Evolutionary conservation across 2,113 vertebrate genomes (phyloP).

Genomic region (Sylvia atricapilla): DNA sequence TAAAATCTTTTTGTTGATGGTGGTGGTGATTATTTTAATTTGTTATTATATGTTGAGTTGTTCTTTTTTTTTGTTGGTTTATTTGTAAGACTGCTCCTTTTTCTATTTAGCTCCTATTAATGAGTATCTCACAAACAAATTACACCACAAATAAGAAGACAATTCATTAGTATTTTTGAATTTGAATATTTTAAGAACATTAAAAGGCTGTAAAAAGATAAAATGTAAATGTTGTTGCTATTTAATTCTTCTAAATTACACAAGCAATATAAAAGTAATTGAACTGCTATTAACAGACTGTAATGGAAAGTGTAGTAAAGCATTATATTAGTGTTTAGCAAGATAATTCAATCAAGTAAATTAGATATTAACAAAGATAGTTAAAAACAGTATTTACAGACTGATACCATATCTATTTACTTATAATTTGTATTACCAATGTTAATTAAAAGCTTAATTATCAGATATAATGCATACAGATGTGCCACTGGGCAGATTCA

Average conservation of each 20-base stretch:
- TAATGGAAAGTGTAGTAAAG: not conserved
- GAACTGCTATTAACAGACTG: constrained; percentile 30
- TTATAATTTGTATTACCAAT: not conserved
- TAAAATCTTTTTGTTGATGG: not conserved
- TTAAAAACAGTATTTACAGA: constrained; percentile 15
- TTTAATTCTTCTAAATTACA: constrained; percentile 39
- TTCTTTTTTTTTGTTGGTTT: not conserved
- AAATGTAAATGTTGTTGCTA: not conserved
- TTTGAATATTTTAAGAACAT: not conserved
- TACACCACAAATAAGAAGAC: not conserved
- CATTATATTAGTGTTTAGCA: constrained; percentile 34
- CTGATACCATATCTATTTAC: not conserved
- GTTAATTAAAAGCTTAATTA: constrained; percentile 42
- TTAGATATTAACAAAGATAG: constrained; percentile 14
- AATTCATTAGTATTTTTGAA: not conserved
- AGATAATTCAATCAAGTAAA: constrained; percentile 29
- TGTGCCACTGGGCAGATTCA: not conserved
- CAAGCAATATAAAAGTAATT: constrained; percentile 32
- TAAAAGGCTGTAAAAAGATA: not conserved
- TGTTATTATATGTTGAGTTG: not conserved
- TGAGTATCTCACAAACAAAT: not conserved
- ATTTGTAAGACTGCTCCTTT: not conserved
- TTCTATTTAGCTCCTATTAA: not conserved
- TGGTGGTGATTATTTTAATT: not conserved
- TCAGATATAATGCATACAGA: not conserved